Base-by-base conservation (phyloP, 2,113 vertebrate genomes). In the Apeltes quadracus region DNA sequence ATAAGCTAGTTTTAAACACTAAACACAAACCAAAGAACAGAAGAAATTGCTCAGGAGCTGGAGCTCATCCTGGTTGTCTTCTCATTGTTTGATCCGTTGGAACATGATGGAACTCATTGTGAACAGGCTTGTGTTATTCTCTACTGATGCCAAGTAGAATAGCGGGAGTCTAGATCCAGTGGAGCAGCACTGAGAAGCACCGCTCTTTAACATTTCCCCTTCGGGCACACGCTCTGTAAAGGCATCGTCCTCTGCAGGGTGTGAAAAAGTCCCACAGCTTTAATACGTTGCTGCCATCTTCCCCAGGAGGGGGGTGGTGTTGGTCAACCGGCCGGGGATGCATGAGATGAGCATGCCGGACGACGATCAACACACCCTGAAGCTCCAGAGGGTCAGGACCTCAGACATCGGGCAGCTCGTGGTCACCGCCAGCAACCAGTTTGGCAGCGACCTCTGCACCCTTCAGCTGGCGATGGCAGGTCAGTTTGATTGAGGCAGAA, bases 311-410 rank as follows among this genome's bases (percentile, higher is more conserved):
- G 95, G 93, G 12, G 87, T 93, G 53, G 87, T 88, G 22, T 81
- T 99, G 66, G 89, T 81, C 34, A 90, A 92, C 8, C 90, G 84
- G 59, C 91, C 92, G 0, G 95, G 94, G 29, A 46, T 69, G 0
- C 95, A 85, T 0, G 95, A 98, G 90, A 89, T 96, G 91, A 95
- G 69, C 76, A 97, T 96, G 94, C 95, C 95, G 0, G 97, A 98
- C 0, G 97, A 98, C 0, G 92, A 97, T 84, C 96, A 97, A 72
- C 95, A 98, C 90, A 91, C 92, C 57, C 93, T 98, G 83, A 90
- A 72, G 72, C 91, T 99, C 41, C 92, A 93, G 79, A 75, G 79
- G 0, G 93, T 96, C 80, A 88, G 90, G 72, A 90, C n/a, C 63
- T 83, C 90, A 0, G 95, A 96, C 0, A 3, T 88, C 0, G 96